Base-by-base conservation (phyloP, 2,888 invertebrate genomes). In the Halictus ligatus region DNA sequence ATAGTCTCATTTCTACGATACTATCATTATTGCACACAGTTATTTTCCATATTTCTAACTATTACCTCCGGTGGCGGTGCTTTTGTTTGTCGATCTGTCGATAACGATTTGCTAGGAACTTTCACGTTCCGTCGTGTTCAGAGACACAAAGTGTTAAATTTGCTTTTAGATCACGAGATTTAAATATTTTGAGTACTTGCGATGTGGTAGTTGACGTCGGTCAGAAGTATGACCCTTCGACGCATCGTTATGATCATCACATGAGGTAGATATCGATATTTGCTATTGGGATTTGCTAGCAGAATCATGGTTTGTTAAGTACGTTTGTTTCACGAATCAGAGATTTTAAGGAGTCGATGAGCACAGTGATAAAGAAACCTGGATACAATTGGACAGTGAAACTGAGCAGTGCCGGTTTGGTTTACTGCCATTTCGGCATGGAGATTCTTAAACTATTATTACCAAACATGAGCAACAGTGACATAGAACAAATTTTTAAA, bases 191-290 rank as follows among this genome's bases (percentile, higher is more conserved):
- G 79, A 96, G 97, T 0, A 96, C 96, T 1, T 99, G 99, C 95
- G 98, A 99, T 93, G 97, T 99, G 89, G 98, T 99, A 0, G 97
- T 99, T 0, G 99, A 99, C 96, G 99, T 99, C 7, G 99, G 99
- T 5, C 98, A 97, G 0, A 96, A 96, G 25, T 99, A 98, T 95
- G 97, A 99, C 95, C 97, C 97, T 80, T 95, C 96, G 0, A 97
- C 94, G 83, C 96, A 97, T 86, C 96, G 98, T 86, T 99, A 98
- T 95, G 99, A 99, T 95, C 99, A 99, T 95, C 99, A 99, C 95
- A 99, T 99, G 95, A 96, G 97, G 95, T 94, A 90, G 8, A 18
- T 50, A 77, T 40, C 0, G 13, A 12, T 21, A 29, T 69, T 43
- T 10, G 54, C 2, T 54, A n/a, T 1, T 10, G 8, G 8, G 7